Evolutionary conservation across 2,797 vertebrate species (phyloP).

Genomic region (Pangasius mekongensis): DNA sequence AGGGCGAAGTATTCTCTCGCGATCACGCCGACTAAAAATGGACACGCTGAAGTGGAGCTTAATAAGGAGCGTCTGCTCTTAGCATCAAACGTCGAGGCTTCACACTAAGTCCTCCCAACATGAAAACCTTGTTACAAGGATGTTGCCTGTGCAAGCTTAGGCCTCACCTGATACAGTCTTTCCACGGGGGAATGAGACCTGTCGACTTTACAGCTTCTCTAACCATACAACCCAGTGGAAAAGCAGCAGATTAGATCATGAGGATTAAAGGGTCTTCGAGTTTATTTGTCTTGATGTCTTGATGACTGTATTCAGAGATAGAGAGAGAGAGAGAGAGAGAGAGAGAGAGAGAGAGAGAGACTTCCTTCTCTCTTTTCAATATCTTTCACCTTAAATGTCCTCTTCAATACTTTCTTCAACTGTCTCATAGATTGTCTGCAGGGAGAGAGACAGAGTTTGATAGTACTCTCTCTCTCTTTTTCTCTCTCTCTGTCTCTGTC

Average conservation of each 20-base stretch:
- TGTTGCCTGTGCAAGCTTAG: slow-evolving; percentile 34
- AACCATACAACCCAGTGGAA: slow-evolving; percentile 32
- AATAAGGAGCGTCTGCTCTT: slow-evolving; percentile 49
- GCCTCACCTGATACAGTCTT: slow-evolving; percentile 15
- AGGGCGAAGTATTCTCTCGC: slow-evolving; percentile 30
- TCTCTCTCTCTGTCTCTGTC: not conserved
- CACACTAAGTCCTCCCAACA: not conserved
- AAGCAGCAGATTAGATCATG: slow-evolving; percentile 34
- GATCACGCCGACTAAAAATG: slow-evolving; percentile 52
- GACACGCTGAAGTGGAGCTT: slow-evolving; percentile 10
- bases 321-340: not conserved
- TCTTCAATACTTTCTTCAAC: not conserved
- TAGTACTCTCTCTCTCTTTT: not conserved
- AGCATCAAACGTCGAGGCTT: slow-evolving; percentile 29
- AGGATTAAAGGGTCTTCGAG: slow-evolving; percentile 38
- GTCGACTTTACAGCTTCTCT: slow-evolving; percentile 34
- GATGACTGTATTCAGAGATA: not conserved
- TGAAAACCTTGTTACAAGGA: not conserved
- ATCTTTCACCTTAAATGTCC: slow-evolving; percentile 25
- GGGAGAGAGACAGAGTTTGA: not conserved
- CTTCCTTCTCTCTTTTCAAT: not conserved
- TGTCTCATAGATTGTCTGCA: not conserved
- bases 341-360: not conserved
- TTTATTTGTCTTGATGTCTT: slow-evolving; percentile 46
- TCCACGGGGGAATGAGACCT: slow-evolving; percentile 3